Evolutionary conservation across 2,797 vertebrate species (phyloP).

Genomic region (Sebastes flavidus): DNA sequence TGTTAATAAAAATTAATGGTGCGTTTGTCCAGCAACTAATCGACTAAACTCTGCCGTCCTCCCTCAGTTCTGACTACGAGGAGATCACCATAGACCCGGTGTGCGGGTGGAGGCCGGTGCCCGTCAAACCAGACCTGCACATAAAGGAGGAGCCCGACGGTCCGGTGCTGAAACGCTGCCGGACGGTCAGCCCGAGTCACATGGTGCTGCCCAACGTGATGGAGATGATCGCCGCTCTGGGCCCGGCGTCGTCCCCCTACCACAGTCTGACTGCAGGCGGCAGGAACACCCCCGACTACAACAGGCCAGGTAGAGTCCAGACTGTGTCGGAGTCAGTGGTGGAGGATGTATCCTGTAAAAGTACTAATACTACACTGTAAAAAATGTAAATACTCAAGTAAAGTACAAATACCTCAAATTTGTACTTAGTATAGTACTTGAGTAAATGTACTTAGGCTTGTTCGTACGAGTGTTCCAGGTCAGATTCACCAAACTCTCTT

Average conservation of each 20-base stretch:
- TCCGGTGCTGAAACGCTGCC: constrained; percentile 91
- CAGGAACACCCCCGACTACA: constrained; percentile 84
- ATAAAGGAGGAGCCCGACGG: constrained; percentile 94
- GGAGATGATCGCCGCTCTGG: constrained; percentile 95
- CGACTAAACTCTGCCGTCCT: rapidly evolving
- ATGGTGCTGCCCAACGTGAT: constrained; percentile 96
- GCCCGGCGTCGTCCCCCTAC: constrained; percentile 87
- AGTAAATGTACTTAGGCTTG: no score
- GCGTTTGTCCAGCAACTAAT: background rate
- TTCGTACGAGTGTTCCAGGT: no score
- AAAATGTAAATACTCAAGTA: no score
- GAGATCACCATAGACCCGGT: constrained; percentile 97
- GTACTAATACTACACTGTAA: background rate
- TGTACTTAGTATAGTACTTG: no score
- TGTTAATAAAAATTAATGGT: background rate
- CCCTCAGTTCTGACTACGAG: constrained; percentile 90
- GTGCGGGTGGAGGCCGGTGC: constrained; percentile 95
- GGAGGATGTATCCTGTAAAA: background rate
- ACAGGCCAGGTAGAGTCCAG: constrained; percentile 81
- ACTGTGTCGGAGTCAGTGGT: no score
- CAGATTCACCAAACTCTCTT: no score
- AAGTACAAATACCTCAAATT: no score
- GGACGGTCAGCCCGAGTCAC: constrained; percentile 92
- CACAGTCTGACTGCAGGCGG: constrained; percentile 77
- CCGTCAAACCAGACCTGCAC: constrained; percentile 91